phyloP scores from a whole-genome alignment of 2,113 vertebrate genomes.

The Eubucco bourcierii region DNA sequence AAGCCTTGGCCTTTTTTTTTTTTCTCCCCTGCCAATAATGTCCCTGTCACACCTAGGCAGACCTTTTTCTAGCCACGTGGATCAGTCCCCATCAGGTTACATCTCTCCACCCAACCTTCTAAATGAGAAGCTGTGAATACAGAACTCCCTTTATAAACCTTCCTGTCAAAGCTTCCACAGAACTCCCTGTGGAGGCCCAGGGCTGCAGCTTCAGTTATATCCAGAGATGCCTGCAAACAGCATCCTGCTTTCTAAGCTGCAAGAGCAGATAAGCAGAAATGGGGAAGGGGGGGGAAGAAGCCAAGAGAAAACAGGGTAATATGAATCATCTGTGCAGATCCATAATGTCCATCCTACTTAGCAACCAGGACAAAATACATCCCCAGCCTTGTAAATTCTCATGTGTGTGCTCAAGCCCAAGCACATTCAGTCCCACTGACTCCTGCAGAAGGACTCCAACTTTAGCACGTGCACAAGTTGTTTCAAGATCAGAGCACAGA shows the following conservation, averaged over 20 bases:
- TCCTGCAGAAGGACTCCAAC: background rate
- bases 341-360: background rate
- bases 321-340: background rate
- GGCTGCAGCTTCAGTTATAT: background rate
- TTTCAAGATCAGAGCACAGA: background rate
- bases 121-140: background rate
- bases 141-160: background rate
- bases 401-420: background rate
- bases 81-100: background rate
- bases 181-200: background rate
- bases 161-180: background rate
- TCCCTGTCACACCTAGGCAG: background rate
- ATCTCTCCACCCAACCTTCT: background rate
- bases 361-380: slow-evolving; percentile 5
- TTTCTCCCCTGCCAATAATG: background rate
- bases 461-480: background rate
- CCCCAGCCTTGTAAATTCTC: background rate
- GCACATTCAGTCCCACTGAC: slow-evolving; percentile 26
- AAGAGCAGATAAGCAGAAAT: background rate
- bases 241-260: background rate
- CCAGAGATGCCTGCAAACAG: background rate
- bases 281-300: background rate
- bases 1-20: background rate
- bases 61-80: background rate
- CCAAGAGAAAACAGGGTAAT: background rate